These are phyloP conservation scores for Scomber colias DNA, from an alignment of 2,113 vertebrate species.

Conservation along the genomic window DNA sequence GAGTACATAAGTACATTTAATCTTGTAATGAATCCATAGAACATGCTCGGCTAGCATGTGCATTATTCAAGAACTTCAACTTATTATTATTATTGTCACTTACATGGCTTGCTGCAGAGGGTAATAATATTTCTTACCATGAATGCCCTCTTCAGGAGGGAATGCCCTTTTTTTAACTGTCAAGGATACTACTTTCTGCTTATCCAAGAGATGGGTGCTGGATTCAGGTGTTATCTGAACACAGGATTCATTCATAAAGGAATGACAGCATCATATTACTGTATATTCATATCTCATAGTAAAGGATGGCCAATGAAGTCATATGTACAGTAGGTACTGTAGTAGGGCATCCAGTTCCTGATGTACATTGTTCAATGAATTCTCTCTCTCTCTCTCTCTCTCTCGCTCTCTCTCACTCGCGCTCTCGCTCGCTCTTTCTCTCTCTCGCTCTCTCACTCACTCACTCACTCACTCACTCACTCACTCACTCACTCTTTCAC, in stretches of 20 bases:
- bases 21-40: background rate
- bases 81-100: background rate
- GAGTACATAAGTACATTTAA: constrained; percentile 21
- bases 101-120: background rate
- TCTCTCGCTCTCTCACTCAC: background rate
- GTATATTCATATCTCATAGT: too few species aligned
- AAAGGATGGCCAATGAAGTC: background rate
- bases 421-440: too few species aligned
- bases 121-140: background rate
- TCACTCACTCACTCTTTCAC: constrained; percentile 11
- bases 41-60: background rate
- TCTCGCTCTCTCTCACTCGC: too few species aligned
- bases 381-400: background rate
- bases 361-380: too few species aligned
- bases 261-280: background rate
- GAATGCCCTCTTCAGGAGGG: background rate
- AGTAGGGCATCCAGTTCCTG: background rate
- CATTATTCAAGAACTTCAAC: background rate
- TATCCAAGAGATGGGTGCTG: background rate
- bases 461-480: background rate
- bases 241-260: background rate
- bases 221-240: background rate
- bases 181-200: too few species aligned
- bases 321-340: background rate
- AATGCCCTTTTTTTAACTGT: background rate